phyloP scores from a whole-genome alignment of 2,113 vertebrate species.

The Entosphenus tridentatus region DNA sequence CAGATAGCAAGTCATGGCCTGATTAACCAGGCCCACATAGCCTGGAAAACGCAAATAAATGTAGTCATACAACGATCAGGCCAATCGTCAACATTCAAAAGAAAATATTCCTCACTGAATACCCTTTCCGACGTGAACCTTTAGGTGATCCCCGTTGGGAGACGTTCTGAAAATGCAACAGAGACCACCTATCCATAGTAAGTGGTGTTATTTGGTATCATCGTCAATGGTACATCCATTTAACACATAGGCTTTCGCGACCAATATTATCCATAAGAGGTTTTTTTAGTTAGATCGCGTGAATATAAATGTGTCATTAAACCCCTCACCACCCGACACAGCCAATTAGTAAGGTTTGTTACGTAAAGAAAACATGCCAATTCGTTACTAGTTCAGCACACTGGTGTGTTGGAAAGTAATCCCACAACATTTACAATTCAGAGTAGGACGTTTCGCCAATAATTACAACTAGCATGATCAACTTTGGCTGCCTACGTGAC shows the following conservation, averaged over 20 bases:
- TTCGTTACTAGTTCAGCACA: too few species aligned
- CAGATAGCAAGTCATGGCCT: constrained; percentile 97
- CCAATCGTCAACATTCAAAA: background rate
- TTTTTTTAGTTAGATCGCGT: too few species aligned
- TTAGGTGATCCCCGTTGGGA: background rate
- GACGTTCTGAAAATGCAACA: background rate
- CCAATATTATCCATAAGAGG: background rate
- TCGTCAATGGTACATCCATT: background rate
- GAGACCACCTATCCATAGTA: background rate
- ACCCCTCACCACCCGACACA: too few species aligned
- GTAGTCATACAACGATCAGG: constrained; percentile 1
- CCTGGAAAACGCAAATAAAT: constrained; percentile 25
- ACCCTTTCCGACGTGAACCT: background rate
- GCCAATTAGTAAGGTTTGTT: too few species aligned
- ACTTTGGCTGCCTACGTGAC: too few species aligned
- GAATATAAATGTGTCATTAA: too few species aligned
- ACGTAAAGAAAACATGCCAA: too few species aligned
- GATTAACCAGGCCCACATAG: constrained; percentile 92
- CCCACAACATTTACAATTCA: too few species aligned
- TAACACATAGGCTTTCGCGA: background rate
- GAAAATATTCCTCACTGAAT: background rate
- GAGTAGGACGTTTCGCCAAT: too few species aligned
- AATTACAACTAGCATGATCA: too few species aligned
- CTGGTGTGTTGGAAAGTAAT: too few species aligned
- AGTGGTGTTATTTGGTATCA: background rate